Base-by-base conservation (phyloP, 2,797 vertebrate species). In the Manis crassicaudata region DNA sequence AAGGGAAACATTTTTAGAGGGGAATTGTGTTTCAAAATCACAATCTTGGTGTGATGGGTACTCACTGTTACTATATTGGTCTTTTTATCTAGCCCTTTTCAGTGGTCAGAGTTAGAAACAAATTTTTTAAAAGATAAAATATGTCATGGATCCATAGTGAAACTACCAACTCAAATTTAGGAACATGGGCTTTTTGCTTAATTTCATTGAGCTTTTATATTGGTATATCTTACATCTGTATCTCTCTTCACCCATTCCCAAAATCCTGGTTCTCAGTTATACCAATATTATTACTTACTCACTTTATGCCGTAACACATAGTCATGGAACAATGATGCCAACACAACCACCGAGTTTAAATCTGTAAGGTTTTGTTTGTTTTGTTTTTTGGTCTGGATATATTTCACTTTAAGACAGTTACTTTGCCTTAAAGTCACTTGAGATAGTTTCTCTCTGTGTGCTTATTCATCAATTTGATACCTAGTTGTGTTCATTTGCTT, bases 401-500 rank as follows among this genome's bases (percentile, higher is more conserved):
- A 63, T 63, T 82, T 93, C 43, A 68, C 32, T 65, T 72, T 50
- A 86, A 75, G 65, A 27, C 4, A 32, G 54, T 89, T 86, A 83
- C 32, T 92, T 84, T 84, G 25, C 81, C 23, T 67, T 77, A 62
- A 76, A 76, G 72, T 37, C 63, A 56, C 14, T 56, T 70, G 88
- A 76, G 54, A 60, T 54, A 56, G 32, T 68, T 89, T 70, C 14
- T 87, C 16, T 77, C 70, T 92, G 12, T 56, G 56, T 85, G 32
- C 5, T 83, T 76, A 6, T 25, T 70, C 29, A 90, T 29, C 32
- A 58, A 3, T 43, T 58, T 60, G 62, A n/a, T 88, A 88, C 56
- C 79, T 67, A 58, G 35, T 37, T 60, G 76, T 58, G 18, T 95
- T 96, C 18, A 16, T 77, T 96, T 76, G 76, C 62, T 70, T 93